Base-by-base conservation (phyloP, 2,888 invertebrate genomes). In the Ennomos quercinarius region DNA sequence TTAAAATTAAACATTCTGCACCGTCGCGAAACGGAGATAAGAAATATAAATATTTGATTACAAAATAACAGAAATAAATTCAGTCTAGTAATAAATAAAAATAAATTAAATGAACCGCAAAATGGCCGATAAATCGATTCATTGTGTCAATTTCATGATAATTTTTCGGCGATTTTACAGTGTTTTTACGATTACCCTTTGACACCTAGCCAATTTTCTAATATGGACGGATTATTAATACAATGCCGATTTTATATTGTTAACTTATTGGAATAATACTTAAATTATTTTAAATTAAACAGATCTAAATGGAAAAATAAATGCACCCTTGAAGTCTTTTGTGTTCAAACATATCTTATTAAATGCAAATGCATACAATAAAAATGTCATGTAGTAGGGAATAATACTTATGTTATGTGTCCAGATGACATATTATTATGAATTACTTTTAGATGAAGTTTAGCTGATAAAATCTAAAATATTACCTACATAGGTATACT, bases 81-180 rank as follows among this genome's bases (percentile, higher is more conserved):
- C 87, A 89, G 88, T 88, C 87, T 84, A 83, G 80, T 72, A 66
- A 73, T 64, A 66, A 72, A 70, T 47, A 55, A 70, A 70, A 71
- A 67, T 71, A 66, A 66, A 73, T 60, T 49, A 49, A 39, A 57
- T 65, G 57, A 66, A 70, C 77, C 77, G 79, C 77, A 88, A 88
- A 88, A 88, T 87, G 76, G 88, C 84, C 88, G 84, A 79, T 13
- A 83, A 86, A 87, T 83, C 62, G 53, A 73, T 69, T 52, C 9
- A 41, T 51, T 12, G 54, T 12, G 38, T 40, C 13, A 42, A 40
- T 17, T 36, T 55, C 10, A 46, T 40, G 46, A 42, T 13, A 72
- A 82, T 84, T 83, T 79, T 65, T 73, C 83, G 87, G 84, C 88
- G 61, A 87, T 86, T 88, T 88, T 87, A 79, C 86, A 83, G 79